Base-by-base conservation (phyloP, 2,888 invertebrate species). In the Acronicta alni region DNA sequence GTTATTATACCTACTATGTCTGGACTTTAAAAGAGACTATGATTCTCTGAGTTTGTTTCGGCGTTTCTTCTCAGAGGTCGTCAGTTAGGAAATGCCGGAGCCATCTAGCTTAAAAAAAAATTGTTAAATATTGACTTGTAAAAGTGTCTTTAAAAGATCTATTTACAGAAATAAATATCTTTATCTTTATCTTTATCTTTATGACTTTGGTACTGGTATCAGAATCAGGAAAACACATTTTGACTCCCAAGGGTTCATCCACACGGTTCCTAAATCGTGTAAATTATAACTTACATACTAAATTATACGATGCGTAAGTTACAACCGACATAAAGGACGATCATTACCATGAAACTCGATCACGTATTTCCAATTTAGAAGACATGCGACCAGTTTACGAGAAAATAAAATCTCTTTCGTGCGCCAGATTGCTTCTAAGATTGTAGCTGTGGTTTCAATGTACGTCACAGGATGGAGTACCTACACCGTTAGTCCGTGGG, bases 281-380 rank as follows among this genome's bases (percentile, higher is more conserved):
- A 61, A 58, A 61, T 57, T 54, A 76, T 73, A 73, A 73, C 73
- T 72, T 69, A 65, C 42, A 60, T 47, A 70, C 74, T 77, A 79
- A 83, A 81, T 61, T 80, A 79, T 81, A 84, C 75, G 80, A 57
- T 47, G 67, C 77, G 79, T 63, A 67, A 83, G 78, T 86, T 82
- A 88, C 69, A 66, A 62, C 70, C 56, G 43, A 53, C 79, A 74
- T 83, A 82, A 86, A 77, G 83, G 67, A 56, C 55, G 57, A 64
- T 71, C 77, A 80, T 87, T 81, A 80, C 74, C 63, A 77, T 67
- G 79, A 74, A 72, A 74, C 67, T 74, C 74, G 80, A 82, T 81
- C 81, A 82, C 70, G 74, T 77, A 79, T 77, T 80, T 79, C 71
- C 82, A 82, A 84, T 87, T 82, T 81, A 58, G 74, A 66, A 67